These are phyloP conservation scores for Leuciscus idus DNA, from an alignment of 2,113 vertebrate genomes.

Conservation along the genomic window DNA sequence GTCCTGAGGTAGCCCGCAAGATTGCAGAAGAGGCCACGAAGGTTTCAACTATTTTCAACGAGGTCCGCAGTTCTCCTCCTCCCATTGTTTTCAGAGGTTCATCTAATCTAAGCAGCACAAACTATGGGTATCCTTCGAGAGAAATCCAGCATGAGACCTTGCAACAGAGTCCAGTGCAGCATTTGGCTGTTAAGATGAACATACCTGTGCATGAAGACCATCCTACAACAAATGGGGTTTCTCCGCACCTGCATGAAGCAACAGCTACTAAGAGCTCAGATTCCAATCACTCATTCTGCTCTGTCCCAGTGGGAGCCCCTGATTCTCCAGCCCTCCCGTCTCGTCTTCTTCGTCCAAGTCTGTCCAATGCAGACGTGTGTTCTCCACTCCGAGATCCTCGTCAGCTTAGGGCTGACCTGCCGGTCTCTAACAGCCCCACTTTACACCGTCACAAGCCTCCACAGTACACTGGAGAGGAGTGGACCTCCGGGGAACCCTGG, in stretches of 20 bases:
- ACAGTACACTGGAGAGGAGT: conserved; percentile 66
- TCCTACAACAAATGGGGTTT: conserved; percentile 56
- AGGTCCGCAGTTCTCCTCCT: conserved; percentile 63
- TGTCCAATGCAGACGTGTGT: conserved; percentile 67
- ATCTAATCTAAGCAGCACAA: conserved; percentile 45
- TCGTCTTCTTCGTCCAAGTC: conserved; percentile 62
- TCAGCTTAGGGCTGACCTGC: conserved; percentile 63
- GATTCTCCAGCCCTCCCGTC: conserved; percentile 71
- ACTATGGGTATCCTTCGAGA: conserved; percentile 23
- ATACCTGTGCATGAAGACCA: conserved; percentile 75
- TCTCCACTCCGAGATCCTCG: conserved; percentile 76
- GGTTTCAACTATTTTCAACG: conserved; percentile 67
- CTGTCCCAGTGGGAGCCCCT: conserved; percentile 30
- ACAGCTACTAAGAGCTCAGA: conserved; percentile 30
- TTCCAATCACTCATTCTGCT: neutral
- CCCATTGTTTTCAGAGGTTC: conserved; percentile 61
- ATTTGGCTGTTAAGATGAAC: conserved; percentile 72
- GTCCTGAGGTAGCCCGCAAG: conserved; percentile 68
- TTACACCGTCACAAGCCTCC: conserved; percentile 71
- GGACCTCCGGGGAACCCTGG: conserved; percentile 62
- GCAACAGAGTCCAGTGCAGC: conserved; percentile 61
- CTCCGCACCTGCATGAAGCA: conserved; percentile 47
- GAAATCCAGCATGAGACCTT: conserved; percentile 49
- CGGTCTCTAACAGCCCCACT: conserved; percentile 70
- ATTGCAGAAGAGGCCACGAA: conserved; percentile 70